Conservation (phyloP, 2,113 vertebrate species). For the Pangasianodon gigas region DNA sequence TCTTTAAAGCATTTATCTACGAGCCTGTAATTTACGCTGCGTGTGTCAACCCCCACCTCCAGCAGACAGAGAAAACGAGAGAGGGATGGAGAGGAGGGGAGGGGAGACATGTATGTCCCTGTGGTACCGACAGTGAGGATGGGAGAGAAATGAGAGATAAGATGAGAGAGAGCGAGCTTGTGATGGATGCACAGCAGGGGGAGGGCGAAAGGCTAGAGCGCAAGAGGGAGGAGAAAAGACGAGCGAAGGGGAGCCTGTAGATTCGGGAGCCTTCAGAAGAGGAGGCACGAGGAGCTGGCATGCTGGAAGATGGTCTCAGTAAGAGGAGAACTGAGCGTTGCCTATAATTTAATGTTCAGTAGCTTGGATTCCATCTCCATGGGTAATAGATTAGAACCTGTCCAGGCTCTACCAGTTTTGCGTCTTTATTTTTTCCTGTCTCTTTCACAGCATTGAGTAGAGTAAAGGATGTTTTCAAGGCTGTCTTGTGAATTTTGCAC, state of each 20-base stretch:
- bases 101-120: conserved; percentile 17
- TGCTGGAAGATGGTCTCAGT: conserved; percentile 82
- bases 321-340: conserved; percentile 86
- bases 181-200: conserved; percentile 52
- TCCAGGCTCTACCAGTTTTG: conserved; percentile 67
- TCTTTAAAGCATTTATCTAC: conserved; percentile 24
- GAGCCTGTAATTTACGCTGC: conserved; percentile 44
- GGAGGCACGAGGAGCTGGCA: conserved; percentile 76
- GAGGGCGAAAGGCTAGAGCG: conserved; percentile 47
- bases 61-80: neutral
- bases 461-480: conserved; percentile 11
- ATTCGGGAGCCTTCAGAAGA: conserved; percentile 76
- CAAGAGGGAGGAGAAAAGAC: conserved; percentile 57
- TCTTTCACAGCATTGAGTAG: neutral
- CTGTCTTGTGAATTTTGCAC: conserved; percentile 16
- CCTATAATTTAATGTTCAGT: conserved; percentile 89
- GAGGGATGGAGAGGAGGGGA: conserved; percentile 34
- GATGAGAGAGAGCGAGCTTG: conserved; percentile 42
- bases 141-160: conserved; percentile 30
- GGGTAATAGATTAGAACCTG: conserved; percentile 81
- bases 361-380: conserved; percentile 86
- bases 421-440: conserved; percentile 22
- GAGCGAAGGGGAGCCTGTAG: conserved; percentile 69
- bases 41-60: conserved; percentile 17
- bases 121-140: conserved; percentile 32